Percentiles rank a stretch among this genome's conserved stretches.
These are phyloP conservation scores for Calephelis perditalis DNA, from an alignment of 2,888 invertebrate genomes.

Conservation along the genomic window DNA sequence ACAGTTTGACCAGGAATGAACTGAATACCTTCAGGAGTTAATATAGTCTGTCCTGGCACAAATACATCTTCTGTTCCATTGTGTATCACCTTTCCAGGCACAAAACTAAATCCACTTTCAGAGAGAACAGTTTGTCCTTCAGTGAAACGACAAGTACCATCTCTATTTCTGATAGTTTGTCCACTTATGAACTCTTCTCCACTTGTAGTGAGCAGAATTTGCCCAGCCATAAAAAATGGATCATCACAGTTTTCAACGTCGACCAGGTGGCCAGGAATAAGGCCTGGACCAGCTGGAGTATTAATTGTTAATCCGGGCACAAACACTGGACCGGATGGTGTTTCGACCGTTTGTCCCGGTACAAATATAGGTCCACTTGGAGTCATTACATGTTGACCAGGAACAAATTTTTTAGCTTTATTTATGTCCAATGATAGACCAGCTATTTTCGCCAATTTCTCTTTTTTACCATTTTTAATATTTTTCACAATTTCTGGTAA, in stretches of 20 bases:
- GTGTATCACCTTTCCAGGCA: slow-evolving; percentile 77
- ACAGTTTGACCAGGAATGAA: slow-evolving; percentile 82
- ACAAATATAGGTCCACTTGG: slow-evolving; percentile 84
- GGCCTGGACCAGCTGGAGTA: slow-evolving; percentile 81
- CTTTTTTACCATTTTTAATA: slow-evolving; percentile 77
- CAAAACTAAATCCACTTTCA: slow-evolving; percentile 79
- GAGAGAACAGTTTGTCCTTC: slow-evolving; percentile 81
- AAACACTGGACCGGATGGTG: slow-evolving; percentile 82
- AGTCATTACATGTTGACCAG: slow-evolving; percentile 85
- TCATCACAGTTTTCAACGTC: slow-evolving; percentile 75
- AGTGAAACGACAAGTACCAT: slow-evolving; percentile 74
- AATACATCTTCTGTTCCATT: slow-evolving; percentile 71
- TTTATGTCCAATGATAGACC: slow-evolving; percentile 82
- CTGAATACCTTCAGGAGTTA: slow-evolving; percentile 77
- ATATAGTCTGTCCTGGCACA: slow-evolving; percentile 80
- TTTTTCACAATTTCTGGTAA: slow-evolving; percentile 80
- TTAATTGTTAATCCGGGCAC: slow-evolving; percentile 85
- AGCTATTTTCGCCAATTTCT: slow-evolving; percentile 79
- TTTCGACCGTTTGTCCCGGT: slow-evolving; percentile 86
- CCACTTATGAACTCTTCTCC: slow-evolving; percentile 81
- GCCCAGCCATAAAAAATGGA: slow-evolving; percentile 84
- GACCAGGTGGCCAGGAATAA: slow-evolving; percentile 86
- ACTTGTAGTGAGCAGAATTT: slow-evolving; percentile 78
- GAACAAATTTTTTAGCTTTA: slow-evolving; percentile 82
- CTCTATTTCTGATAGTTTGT: slow-evolving; percentile 78